Percentiles rank a stretch among this genome's conserved stretches.
Conservation (phyloP, 2,113 vertebrate genomes). For the Psittacula cyanocephala region DNA sequence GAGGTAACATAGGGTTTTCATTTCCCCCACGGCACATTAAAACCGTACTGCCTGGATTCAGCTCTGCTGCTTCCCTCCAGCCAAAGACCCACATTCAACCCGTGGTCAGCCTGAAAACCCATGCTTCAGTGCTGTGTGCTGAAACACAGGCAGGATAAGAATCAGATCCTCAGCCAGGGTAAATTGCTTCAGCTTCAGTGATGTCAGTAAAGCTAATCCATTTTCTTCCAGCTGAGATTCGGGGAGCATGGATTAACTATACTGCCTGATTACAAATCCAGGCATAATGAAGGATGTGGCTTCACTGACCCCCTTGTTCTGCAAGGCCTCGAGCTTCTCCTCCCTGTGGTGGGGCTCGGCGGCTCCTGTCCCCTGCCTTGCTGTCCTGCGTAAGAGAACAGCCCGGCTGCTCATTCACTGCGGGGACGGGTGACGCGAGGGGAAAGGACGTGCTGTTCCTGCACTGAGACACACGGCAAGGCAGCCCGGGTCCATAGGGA, state of each 20-base stretch:
- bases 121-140: not conserved
- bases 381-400: not conserved
- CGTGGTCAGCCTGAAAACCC: not conserved
- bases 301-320: not conserved
- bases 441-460: not conserved
- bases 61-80: not conserved
- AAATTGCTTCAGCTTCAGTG: conserved; percentile 4
- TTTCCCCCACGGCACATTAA: not conserved
- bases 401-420: not conserved
- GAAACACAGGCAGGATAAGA: not conserved
- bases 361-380: not conserved
- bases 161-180: not conserved
- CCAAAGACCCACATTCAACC: not conserved
- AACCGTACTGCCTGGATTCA: not conserved
- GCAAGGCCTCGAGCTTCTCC: not conserved
- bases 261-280: conserved; percentile 13
- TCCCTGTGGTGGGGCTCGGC: rapidly evolving
- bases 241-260: conserved; percentile 9
- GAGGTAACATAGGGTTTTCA: not conserved
- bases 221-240: conserved; percentile 44
- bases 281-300: not conserved
- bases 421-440: rapidly evolving
- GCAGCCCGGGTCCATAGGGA: not conserved
- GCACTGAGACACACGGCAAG: not conserved
- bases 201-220: conserved; percentile 42